Base-by-base conservation (phyloP, 2,797 vertebrate species). In the Denticeps clupeoides region DNA sequence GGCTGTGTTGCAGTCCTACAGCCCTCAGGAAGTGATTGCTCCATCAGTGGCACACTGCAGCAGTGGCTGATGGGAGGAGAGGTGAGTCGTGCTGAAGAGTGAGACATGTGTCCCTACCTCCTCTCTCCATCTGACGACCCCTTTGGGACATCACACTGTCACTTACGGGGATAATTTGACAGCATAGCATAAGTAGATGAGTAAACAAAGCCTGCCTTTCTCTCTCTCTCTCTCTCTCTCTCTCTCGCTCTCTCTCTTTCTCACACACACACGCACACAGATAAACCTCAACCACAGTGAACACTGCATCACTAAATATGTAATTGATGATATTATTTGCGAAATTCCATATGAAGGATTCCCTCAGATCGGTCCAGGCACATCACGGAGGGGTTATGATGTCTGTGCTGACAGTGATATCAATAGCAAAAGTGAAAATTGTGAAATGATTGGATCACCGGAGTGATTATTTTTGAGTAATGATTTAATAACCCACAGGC, bases 131-230 rank as follows among this genome's bases (percentile, higher is more conserved):
- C 75, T 75, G 72, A 77, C 46, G 49, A 67, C 59, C 66, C 72
- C 48, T 5, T 49, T 11, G 59, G 58, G 65, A 73, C 56, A 55
- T 53, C 9, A 25, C 29, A 25, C 54, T 65, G 56, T 70, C 69
- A 68, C 59, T 66, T 65, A 60, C 23, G 61, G 60, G 60, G 65
- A 62, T 76, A 76, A 74, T 76, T 63, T 76, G 74, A 75, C 65
- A 73, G 59, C 43, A 45, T 41, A 41, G 58, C 63, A 74, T 59
- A 70, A 71, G 74, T 68, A 64, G 49, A 7, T 58, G 69, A 65
- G 63, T 61, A 72, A 71, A 72, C 70, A 80, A 72, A 71, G 56
- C 55, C 61, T 60, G 48, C 49, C 60, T 62, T 54, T 55, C 24
- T n/a, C 58, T 28, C 22, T 15, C n/a, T 24, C 22, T n/a, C 7